Evolutionary conservation across 2,113 vertebrate species (phyloP), one percentile per base, ranked within the genome.

Genomic region (Hyaena hyaena): DNA sequence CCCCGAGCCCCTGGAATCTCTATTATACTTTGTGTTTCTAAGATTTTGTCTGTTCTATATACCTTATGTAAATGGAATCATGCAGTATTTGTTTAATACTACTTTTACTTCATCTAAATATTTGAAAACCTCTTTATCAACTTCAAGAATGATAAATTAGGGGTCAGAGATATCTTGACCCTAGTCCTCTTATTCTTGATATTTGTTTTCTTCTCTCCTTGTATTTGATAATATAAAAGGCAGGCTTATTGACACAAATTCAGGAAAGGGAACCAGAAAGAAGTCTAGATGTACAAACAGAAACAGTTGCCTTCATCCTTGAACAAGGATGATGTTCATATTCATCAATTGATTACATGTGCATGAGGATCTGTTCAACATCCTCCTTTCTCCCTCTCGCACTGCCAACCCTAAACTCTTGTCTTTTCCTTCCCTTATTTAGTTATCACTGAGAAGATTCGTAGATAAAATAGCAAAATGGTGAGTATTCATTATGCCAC

Each of bases 111-210:
- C 31, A 66, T 76, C 8, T 95, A 93, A 84, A 53, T 61, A 79
- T 79, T 87, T 88, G 55, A 53, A 92, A 82, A n/a, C 31, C 15
- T 45, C 12, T 23, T 58, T 86, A 87, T 88, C 15, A 80, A 92
- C 19, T 73, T 94, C 53, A 92, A 90, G n/a, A 84, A 23, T 66
- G 68, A 95, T 48, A 43, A 79, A 89, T 39, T 93, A 24, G 10
- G 77, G 17, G 15, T 43, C 26, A 91, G n/a, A 94, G 77, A 55
- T 73, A 31, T 39, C 21, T 73, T 71, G 53, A 66, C 28, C 21
- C 7, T 79, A 12, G 33, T 86, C 81, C 10, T 93, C 24, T 80
- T 65, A 11, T 53, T 87, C 15, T 87, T 86, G 15, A 65, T 66
- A 35, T 77, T 50, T 71, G 1, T 35, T 85, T 93, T 80, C 50